A percentile compares a stretch with the other conserved stretches of the same genome.
Evolutionary conservation across 1,140 invertebrate genomes (phyloP).

Genomic region (Atta cephalotes): DNA sequence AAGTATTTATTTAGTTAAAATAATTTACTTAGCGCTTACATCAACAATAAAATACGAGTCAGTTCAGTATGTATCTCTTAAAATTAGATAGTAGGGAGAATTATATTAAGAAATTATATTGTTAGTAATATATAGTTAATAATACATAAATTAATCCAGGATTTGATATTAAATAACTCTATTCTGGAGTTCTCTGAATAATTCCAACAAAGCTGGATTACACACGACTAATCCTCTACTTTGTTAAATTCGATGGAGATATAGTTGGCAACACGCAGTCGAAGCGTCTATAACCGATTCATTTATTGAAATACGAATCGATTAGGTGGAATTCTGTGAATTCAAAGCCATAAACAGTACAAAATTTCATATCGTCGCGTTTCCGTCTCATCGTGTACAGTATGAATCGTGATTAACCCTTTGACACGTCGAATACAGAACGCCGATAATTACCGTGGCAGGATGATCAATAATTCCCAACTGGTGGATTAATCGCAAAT

Average conservation of each 20-base stretch:
- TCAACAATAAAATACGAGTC: not conserved
- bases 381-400: slow-evolving; percentile 49
- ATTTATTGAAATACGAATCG: slow-evolving; percentile 43
- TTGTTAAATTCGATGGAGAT: slow-evolving; percentile 56
- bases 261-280: slow-evolving; percentile 9
- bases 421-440: slow-evolving; percentile 62
- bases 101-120: slow-evolving; percentile 25
- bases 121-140: slow-evolving; percentile 23
- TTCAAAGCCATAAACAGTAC: slow-evolving; percentile 42
- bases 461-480: slow-evolving; percentile 64
- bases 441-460: slow-evolving; percentile 62
- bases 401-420: slow-evolving; percentile 58
- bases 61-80: not conserved
- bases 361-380: slow-evolving; percentile 60
- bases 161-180: slow-evolving; percentile 50
- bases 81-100: not conserved
- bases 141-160: slow-evolving; percentile 5
- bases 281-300: slow-evolving; percentile 41
- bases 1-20: slow-evolving; percentile 10
- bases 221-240: slow-evolving; percentile 35
- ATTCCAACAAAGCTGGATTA: slow-evolving; percentile 47
- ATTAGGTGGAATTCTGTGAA: slow-evolving; percentile 46
- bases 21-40: not conserved
- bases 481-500: slow-evolving; percentile 55
- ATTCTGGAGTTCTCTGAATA: slow-evolving; percentile 25